phyloP scores from a whole-genome alignment of 2,797 vertebrate genomes.

The Xyrichtys novacula region DNA sequence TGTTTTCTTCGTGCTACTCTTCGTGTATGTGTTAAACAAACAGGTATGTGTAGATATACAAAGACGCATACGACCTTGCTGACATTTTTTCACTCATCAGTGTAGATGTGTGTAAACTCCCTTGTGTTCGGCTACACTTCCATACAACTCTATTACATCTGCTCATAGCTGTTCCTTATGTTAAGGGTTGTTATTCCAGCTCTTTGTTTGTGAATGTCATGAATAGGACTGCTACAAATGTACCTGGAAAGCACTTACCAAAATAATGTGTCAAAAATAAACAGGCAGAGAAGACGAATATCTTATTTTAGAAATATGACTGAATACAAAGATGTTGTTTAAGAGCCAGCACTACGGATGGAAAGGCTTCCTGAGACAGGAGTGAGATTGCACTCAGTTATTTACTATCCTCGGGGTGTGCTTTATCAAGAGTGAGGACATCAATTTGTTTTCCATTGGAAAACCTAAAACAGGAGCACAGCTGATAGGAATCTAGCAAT shows the following conservation, averaged over 20 bases:
- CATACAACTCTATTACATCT: slow-evolving; percentile 10
- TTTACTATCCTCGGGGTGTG: slow-evolving; percentile 66
- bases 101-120: background rate
- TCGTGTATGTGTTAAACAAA: background rate
- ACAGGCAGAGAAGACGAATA: slow-evolving; percentile 7
- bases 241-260: slow-evolving; percentile 15
- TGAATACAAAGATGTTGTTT: slow-evolving; percentile 55
- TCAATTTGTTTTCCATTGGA: slow-evolving; percentile 77
- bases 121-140: background rate
- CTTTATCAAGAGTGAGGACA: slow-evolving; percentile 77
- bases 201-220: slow-evolving; percentile 1
- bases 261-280: slow-evolving; percentile 21
- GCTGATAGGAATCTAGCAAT: slow-evolving; percentile 69
- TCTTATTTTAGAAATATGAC: slow-evolving; percentile 52
- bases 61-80: background rate
- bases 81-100: slow-evolving; percentile 21
- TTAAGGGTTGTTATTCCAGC: slow-evolving; percentile 7
- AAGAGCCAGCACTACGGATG: slow-evolving; percentile 42
- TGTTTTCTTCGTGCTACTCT: background rate
- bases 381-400: slow-evolving; percentile 67
- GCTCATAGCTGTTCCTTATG: slow-evolving; percentile 20
- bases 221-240: slow-evolving; percentile 21
- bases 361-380: slow-evolving; percentile 55
- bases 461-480: slow-evolving; percentile 63
- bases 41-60: background rate